Evolutionary conservation across 2,888 invertebrate genomes (phyloP), one percentile per base, ranked within the genome.

Genomic region (Pristionchus arcanus): DNA sequence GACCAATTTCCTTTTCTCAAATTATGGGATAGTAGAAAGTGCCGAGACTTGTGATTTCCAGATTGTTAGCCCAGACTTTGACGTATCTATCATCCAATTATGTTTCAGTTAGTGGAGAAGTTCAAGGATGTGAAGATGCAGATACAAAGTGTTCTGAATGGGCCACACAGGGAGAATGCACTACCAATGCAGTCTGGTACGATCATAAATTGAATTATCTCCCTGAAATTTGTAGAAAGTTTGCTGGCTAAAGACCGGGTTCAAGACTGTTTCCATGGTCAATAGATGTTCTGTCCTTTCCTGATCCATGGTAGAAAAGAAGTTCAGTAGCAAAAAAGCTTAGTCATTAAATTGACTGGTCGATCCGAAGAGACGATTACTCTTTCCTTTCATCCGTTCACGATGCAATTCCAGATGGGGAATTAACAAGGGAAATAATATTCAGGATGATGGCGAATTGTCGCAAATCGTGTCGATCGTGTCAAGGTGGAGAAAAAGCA

Each of bases 401-500:
- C 25, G 34, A 84, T 28, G 7, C 37, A 28, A 25, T 59, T 49
- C n/a, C 19, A 74, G 11, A 11, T n/a, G n/a, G n/a, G n/a, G n/a
- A 2, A 19, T 71, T 31, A 4, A 63, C 34, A 37, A 53, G n/a
- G 2, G n/a, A 5, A 86, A 59, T 49, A 21, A 21, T 37, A 42
- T 59, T 42, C 28, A 94, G 94, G 95, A 95, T 95, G 95, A 95
- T 95, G 95, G 93, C 94, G 74, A 95, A 95, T 91, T 95, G 95
- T 91, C 91, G 95, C 21, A 93, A 95, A 37, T 94, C 94, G 0
- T 95, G 95, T 90, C 94, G 94, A 86, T 94, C 94, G 49, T 95
- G 95, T 90, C 95, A 95, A 87, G 95, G 95, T 37, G 95, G 95
- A 16, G 95, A 95, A 86, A 87, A 91, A 15, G 95, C 95, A 16